These are phyloP conservation scores for Gambusia holbrooki DNA, from an alignment of 2,113 vertebrate species.

Conservation along the genomic window DNA sequence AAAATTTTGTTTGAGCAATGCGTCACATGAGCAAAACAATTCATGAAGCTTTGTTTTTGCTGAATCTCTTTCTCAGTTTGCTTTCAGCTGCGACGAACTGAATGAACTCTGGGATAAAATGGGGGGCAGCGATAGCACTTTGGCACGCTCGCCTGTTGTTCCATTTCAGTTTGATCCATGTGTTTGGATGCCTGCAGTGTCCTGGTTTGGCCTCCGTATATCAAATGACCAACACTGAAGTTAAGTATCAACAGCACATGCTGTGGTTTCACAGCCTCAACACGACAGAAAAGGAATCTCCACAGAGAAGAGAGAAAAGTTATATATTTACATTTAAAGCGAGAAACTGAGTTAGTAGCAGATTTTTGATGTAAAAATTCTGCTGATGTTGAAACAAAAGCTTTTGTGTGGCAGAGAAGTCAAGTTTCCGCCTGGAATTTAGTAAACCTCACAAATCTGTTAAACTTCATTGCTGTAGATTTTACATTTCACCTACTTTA, in stretches of 20 bases:
- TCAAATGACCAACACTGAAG: slow-evolving; percentile 41
- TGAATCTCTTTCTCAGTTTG: slow-evolving; percentile 20
- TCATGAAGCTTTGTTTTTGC: slow-evolving; percentile 11
- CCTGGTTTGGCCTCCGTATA: slow-evolving; percentile 56
- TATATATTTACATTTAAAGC: background rate
- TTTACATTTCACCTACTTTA: background rate
- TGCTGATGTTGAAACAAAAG: background rate
- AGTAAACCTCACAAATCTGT: background rate
- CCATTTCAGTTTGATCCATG: slow-evolving; percentile 64
- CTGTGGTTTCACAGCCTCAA: slow-evolving; percentile 29
- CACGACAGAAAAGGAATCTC: background rate
- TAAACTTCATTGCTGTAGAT: background rate
- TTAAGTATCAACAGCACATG: slow-evolving; percentile 33
- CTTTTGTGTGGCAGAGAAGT: background rate
- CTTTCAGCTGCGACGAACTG: slow-evolving; percentile 46
- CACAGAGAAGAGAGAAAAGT: background rate
- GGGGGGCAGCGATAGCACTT: slow-evolving; percentile 25
- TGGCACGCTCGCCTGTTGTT: slow-evolving; percentile 53
- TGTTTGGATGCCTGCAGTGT: slow-evolving; percentile 60
- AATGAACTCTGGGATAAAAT: slow-evolving; percentile 40
- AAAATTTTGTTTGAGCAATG: background rate
- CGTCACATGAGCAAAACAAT: slow-evolving; percentile 1
- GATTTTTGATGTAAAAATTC: background rate
- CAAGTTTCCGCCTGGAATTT: too few relatives aligned
- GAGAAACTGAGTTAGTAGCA: background rate